Evolutionary conservation across 2,797 vertebrate species (phyloP), one percentile per base, ranked within the genome.

Genomic region (Tarsius wallacei): DNA sequence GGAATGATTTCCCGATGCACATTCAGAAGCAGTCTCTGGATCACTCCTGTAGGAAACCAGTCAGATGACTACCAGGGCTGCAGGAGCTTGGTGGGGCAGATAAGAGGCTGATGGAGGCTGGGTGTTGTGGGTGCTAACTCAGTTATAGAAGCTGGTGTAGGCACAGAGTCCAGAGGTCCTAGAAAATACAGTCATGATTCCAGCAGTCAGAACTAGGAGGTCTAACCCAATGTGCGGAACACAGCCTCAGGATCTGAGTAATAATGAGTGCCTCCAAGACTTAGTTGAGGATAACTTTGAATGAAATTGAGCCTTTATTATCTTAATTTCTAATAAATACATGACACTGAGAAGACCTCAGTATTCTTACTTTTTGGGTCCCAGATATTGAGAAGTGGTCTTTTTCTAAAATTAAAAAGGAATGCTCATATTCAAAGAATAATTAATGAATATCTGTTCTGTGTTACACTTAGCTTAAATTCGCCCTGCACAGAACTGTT

Each of bases 281-380:
- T 78, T 66, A 77, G 57, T 22, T 63, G 61, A 87, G 8, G 26
- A 91, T 28, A 71, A 76, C 15, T 92, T 31, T n/a, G 21, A 96
- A 53, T 80, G 57, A 89, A 84, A 53, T 42, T 47, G 55, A 89
- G 42, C 24, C 87, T 96, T 86, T 87, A 42, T 61, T 95, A 92
- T 91, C 68, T 82, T 64, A 80, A 87, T 93, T 64, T 89, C 63
- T 71, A 84, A 53, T 28, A 68, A 42, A 95, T 73, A 89, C 19
- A 64, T 33, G 51, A 59, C 22, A 76, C 17, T 84, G 19, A 87
- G 36, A 92, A 92, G 53, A 86, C 22, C 24, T 73, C 17, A 21
- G 9, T 16, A 61, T 4, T 81, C 12, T 93, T 91, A 87, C 49
- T 88, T 5, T 21, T 10, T 80, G 36, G 21, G 13, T 49, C 9